These are phyloP conservation scores for Sapajus apella DNA, from an alignment of 2,113 vertebrate species.

Conservation along the genomic window DNA sequence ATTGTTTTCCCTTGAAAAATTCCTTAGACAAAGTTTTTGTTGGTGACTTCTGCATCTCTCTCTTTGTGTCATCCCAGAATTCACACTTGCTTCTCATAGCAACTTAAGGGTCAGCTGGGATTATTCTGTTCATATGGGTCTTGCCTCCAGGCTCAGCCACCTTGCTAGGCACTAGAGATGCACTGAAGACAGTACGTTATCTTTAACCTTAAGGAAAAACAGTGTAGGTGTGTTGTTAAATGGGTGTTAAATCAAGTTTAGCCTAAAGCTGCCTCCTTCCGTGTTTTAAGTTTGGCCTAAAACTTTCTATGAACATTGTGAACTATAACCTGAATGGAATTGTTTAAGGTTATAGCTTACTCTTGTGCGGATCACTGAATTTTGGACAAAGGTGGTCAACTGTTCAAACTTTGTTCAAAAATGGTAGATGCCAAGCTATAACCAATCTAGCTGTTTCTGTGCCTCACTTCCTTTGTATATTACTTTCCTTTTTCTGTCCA, in stretches of 20 bases:
- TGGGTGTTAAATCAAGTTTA: background rate
- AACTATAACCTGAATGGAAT: too few relatives aligned
- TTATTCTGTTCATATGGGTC: background rate
- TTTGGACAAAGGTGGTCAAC: too few relatives aligned
- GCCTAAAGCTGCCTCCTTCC: too few relatives aligned
- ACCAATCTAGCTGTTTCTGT: too few relatives aligned
- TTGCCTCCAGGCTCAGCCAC: background rate
- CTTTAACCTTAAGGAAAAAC: background rate
- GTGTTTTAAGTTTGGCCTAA: too few relatives aligned
- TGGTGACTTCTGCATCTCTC: background rate
- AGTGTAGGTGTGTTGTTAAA: background rate
- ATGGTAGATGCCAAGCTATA: too few relatives aligned
- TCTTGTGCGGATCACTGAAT: too few relatives aligned
- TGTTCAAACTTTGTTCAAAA: too few relatives aligned
- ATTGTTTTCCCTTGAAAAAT: background rate
- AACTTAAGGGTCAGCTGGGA: background rate
- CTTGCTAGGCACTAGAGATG: background rate
- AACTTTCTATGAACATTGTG: too few relatives aligned
- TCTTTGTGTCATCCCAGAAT: background rate
- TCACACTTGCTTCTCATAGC: background rate
- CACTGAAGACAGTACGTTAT: background rate
- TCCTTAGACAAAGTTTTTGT: background rate
- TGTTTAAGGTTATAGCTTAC: too few relatives aligned
- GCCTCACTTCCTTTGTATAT: too few relatives aligned
- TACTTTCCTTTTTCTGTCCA: too few relatives aligned